Percentiles rank a stretch among this genome's conserved stretches.
phyloP scores from a whole-genome alignment of 2,888 invertebrate genomes.

The Busseola fusca region DNA sequence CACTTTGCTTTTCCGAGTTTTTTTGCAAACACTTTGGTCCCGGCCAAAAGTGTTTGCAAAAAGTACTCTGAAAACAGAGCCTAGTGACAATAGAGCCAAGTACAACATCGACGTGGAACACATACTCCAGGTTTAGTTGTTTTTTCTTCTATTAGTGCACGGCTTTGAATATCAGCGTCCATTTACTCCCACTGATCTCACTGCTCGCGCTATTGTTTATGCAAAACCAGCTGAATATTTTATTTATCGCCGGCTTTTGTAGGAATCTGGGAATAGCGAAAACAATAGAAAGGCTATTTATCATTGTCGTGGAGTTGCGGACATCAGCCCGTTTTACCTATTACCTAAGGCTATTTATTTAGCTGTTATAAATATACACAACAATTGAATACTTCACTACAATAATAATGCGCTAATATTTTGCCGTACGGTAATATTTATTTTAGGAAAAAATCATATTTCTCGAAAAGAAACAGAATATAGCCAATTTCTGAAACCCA shows the following conservation, averaged over 20 bases:
- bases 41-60: conserved; percentile 17
- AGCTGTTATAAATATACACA: background rate
- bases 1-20: background rate
- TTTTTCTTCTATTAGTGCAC: conserved; percentile 20
- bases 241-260: conserved; percentile 17
- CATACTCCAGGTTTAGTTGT: conserved; percentile 10
- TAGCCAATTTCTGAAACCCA: background rate
- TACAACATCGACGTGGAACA: background rate
- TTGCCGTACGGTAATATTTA: background rate
- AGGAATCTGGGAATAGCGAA: background rate
- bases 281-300: background rate
- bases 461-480: background rate
- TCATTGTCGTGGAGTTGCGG: no score
- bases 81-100: conserved; percentile 1
- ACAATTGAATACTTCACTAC: background rate
- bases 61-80: background rate
- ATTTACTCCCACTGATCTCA: conserved; percentile 20
- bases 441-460: background rate
- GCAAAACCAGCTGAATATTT: conserved; percentile 18
- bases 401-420: no score
- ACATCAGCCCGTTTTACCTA: no score
- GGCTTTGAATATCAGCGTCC: conserved; percentile 21
- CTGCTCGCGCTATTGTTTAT: conserved; percentile 19
- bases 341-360: background rate
- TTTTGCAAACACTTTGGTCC: no score